These are phyloP conservation scores for Chromoteleia sp. DNA, from an alignment of 2,888 invertebrate species.

Conservation along the genomic window DNA sequence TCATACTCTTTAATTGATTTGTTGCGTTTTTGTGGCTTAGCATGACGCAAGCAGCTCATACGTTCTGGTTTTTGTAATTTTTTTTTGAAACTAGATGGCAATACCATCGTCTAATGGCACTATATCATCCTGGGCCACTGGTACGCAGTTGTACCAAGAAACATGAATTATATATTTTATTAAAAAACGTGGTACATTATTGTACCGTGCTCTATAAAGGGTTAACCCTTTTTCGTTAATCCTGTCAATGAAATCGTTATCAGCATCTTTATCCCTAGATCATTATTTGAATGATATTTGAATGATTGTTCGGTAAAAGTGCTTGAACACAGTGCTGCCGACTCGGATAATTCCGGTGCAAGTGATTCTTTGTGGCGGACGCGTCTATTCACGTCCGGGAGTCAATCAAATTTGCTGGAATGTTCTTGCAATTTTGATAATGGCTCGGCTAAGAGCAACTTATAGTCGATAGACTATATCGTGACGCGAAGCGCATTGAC, in stretches of 20 bases:
- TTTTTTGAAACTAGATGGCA: no score
- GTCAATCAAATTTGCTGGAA: slow-evolving; percentile 16
- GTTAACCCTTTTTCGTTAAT: no score
- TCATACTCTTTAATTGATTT: no score
- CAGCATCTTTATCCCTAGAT: slow-evolving; percentile 24
- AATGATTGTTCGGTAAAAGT: background rate
- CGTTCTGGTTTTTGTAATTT: no score
- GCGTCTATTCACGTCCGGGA: slow-evolving; percentile 5
- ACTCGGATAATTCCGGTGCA: slow-evolving; percentile 26
- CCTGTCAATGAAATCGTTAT: slow-evolving; percentile 35
- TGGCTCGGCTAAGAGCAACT: background rate
- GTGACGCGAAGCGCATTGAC: slow-evolving; percentile 1
- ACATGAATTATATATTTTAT: no score
- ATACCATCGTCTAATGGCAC: no score
- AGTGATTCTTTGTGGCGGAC: slow-evolving; percentile 20
- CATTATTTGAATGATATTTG: slow-evolving; percentile 29
- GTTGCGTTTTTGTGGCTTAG: no score
- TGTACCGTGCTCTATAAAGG: no score
- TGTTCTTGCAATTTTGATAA: slow-evolving; percentile 45
- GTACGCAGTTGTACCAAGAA: no score
- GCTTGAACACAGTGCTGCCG: background rate
- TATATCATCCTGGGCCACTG: no score
- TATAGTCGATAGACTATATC: background rate
- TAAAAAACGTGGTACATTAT: no score
- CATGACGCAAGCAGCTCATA: no score